A percentile compares a stretch with the other conserved stretches of the same genome.
Conservation (phyloP, 2,888 invertebrate species). For the Pharmacophagus antenor region DNA sequence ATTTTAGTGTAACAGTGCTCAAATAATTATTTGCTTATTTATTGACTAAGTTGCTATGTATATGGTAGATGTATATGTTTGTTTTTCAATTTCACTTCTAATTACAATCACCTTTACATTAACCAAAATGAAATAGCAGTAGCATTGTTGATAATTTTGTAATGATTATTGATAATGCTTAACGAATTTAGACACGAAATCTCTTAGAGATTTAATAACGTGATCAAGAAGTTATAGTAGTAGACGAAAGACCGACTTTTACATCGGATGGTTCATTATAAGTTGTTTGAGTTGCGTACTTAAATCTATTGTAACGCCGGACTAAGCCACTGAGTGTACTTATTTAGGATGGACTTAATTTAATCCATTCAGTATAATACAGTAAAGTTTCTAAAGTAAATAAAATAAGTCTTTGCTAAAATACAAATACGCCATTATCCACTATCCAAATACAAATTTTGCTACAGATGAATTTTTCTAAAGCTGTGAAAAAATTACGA, state of each 20-base stretch:
- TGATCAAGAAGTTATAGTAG: constrained; percentile 1
- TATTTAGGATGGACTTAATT: background rate
- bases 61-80: too few relatives aligned
- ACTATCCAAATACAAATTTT: too few relatives aligned
- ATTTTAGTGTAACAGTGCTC: too few relatives aligned
- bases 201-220: background rate
- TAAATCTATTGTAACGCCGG: background rate
- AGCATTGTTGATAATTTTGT: background rate
- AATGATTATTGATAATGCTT: background rate
- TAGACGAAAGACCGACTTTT: background rate
- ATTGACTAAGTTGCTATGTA: too few relatives aligned
- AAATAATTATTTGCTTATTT: background rate
- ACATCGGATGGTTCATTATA: background rate
- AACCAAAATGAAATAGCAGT: background rate
- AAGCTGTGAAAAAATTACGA: too few relatives aligned
- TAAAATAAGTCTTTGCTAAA: too few relatives aligned
- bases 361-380: background rate
- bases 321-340: background rate
- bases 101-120: background rate
- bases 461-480: too few relatives aligned
- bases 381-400: background rate
- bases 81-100: background rate
- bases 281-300: constrained; percentile 1
- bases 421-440: too few relatives aligned
- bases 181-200: background rate